phyloP scores from a whole-genome alignment of 2,113 vertebrate species.

The Prietella phreatophila region DNA sequence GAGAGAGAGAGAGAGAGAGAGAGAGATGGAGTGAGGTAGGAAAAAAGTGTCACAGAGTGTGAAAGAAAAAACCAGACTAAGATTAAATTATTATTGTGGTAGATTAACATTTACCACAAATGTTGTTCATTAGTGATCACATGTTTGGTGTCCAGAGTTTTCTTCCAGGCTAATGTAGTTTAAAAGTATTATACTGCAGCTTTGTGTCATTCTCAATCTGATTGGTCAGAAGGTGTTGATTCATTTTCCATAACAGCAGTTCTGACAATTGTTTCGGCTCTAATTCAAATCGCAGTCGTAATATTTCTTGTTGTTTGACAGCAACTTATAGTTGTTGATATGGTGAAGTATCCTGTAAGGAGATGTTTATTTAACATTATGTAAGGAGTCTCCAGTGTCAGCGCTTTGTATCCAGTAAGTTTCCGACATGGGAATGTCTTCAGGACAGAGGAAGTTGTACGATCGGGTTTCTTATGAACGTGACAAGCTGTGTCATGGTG shows the following conservation, averaged over 20 bases:
- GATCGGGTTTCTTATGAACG: not conserved
- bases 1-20: conserved; percentile 1
- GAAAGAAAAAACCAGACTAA: not conserved
- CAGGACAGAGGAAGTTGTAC: not conserved
- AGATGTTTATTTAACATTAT: not conserved
- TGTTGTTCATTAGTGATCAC: not conserved
- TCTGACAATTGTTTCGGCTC: not conserved
- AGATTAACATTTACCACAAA: not conserved
- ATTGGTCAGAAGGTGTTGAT: not conserved
- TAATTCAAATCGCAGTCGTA: not conserved
- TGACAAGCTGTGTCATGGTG: not conserved
- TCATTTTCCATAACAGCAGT: not conserved
- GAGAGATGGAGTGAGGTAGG: not conserved
- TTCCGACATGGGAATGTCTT: not conserved
- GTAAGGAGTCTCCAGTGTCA: not conserved
- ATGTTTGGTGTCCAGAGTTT: not conserved
- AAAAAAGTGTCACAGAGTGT: not conserved
- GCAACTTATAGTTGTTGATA: not conserved
- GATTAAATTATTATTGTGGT: not conserved
- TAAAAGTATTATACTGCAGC: not conserved
- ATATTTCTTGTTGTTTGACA: not conserved
- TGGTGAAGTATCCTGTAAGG: not conserved
- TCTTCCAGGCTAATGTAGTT: not conserved
- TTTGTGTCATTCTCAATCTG: not conserved
- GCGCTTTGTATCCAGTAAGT: not conserved